These are phyloP conservation scores for Temnopleurus reevesii DNA, from an alignment of 53 echinoderm and acorn worm species.

Conservation along the genomic window DNA sequence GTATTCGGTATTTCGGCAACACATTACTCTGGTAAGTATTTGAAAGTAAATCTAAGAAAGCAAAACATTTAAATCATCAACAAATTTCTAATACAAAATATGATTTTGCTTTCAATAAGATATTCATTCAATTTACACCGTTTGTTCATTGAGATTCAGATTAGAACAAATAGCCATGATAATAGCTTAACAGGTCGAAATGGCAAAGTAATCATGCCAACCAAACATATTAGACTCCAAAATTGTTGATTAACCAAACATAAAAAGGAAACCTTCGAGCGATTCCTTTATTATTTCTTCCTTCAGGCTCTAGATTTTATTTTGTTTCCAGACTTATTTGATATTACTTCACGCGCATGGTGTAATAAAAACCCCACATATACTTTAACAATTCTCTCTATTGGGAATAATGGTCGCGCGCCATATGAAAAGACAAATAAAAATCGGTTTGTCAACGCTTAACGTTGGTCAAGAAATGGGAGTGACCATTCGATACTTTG, in stretches of 20 bases:
- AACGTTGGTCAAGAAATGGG: not conserved
- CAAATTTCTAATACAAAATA: too few relatives aligned
- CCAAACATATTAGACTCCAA: not conserved
- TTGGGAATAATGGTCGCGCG: constrained; percentile 1
- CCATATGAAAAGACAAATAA: constrained; percentile 26
- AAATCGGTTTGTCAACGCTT: not conserved
- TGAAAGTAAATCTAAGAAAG: too few relatives aligned
- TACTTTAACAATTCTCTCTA: not conserved
- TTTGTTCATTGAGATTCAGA: too few relatives aligned
- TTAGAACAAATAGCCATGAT: too few relatives aligned
- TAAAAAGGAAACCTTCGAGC: constrained; percentile 35
- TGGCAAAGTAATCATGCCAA: too few relatives aligned
- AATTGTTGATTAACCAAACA: constrained; percentile 9
- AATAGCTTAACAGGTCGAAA: too few relatives aligned
- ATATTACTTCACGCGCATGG: not conserved
- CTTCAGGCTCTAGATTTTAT: not conserved
- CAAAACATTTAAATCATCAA: too few relatives aligned
- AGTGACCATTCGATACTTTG: not conserved
- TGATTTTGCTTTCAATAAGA: too few relatives aligned
- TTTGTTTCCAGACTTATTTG: not conserved
- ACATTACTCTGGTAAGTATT: too few relatives aligned
- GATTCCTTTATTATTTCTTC: not conserved
- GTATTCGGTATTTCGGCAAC: too few relatives aligned
- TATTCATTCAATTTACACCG: too few relatives aligned
- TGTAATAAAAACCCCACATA: not conserved